A percentile compares a stretch with the other conserved stretches of the same genome.
Evolutionary conservation across 2,797 vertebrate genomes (phyloP).

Genomic region (Poeciliopsis turneri): DNA sequence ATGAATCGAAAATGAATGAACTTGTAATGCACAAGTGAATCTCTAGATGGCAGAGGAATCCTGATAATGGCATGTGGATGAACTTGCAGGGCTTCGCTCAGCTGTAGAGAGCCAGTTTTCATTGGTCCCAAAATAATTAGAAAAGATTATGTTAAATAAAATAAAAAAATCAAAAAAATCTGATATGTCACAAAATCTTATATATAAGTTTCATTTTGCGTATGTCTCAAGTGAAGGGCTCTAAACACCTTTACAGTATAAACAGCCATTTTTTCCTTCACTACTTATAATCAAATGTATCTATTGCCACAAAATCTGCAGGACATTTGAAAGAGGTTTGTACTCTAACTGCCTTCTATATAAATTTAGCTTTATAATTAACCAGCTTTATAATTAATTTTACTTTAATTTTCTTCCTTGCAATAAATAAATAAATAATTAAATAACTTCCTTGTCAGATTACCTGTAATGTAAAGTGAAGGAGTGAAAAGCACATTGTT

Average conservation of each 20-base stretch:
- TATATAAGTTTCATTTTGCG: background rate
- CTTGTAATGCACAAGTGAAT: slow-evolving; percentile 68
- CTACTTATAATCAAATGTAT: background rate
- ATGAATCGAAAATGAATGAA: background rate
- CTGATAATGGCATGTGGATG: slow-evolving; percentile 16
- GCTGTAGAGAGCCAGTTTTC: background rate
- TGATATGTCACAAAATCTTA: background rate
- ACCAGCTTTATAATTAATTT: background rate
- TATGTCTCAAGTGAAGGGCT: background rate
- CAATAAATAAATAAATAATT: background rate
- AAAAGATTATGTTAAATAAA: background rate
- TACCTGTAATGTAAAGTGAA: background rate
- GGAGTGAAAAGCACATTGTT: background rate
- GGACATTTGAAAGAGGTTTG: background rate
- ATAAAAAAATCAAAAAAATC: background rate
- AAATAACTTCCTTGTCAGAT: background rate
- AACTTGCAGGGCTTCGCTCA: background rate
- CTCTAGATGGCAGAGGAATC: slow-evolving; percentile 68
- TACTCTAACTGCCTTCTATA: background rate
- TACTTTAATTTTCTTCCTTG: background rate
- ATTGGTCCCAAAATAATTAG: background rate
- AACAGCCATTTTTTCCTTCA: background rate
- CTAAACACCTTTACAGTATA: background rate
- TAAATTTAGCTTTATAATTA: background rate
- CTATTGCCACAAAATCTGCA: background rate